Percentiles rank a stretch among this genome's conserved stretches.
Conservation (phyloP, 2,888 invertebrate genomes). For the Stictocephala bisonia region DNA sequence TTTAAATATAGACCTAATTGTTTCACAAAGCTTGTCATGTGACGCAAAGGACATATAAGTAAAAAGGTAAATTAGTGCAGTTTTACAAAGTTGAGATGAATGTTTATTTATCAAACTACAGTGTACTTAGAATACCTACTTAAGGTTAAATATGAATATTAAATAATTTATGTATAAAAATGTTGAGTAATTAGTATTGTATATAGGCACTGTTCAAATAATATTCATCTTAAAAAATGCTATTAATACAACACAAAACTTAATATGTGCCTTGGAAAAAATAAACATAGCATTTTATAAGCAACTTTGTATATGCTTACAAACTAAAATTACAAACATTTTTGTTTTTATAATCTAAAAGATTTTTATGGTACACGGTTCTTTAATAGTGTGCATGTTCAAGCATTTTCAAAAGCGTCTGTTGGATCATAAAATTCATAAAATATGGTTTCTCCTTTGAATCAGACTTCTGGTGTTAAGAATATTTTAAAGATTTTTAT, state of each 20-base stretch:
- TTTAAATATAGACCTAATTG: background rate
- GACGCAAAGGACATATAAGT: background rate
- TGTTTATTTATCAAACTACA: background rate
- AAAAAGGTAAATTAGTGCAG: background rate
- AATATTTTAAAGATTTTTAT: background rate
- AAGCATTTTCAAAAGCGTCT: conserved; percentile 13
- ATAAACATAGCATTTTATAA: background rate
- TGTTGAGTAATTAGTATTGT: background rate
- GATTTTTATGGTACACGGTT: background rate
- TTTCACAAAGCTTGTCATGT: background rate
- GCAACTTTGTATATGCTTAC: background rate
- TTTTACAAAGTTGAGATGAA: conserved; percentile 1
- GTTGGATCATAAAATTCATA: conserved; percentile 15
- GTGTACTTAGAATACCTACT: background rate
- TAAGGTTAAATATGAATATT: background rate
- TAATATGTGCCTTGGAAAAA: background rate
- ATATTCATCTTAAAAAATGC: background rate
- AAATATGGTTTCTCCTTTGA: background rate
- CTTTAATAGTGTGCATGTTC: background rate
- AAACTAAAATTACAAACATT: no score
- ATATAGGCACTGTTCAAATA: conserved; percentile 3
- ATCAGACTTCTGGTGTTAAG: conserved; percentile 2
- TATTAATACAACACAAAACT: background rate
- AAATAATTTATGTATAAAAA: conserved; percentile 7
- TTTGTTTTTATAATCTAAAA: background rate